Evolutionary conservation across 2,888 invertebrate genomes (phyloP), one percentile per base, ranked within the genome.

Genomic region (Molorchus minor): DNA sequence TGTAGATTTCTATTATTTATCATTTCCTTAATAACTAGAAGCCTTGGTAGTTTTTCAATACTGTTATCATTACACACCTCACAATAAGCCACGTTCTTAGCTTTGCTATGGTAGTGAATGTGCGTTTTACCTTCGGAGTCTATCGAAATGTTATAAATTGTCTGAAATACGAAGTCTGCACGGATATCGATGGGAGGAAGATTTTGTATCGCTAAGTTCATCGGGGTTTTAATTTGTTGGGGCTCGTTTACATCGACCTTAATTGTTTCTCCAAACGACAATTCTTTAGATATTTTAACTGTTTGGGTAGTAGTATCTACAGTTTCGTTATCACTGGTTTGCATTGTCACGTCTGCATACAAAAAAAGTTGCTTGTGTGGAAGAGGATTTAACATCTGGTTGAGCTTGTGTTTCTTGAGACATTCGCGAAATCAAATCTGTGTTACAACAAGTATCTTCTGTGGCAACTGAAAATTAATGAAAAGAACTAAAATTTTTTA

Each of bases 181-280:
- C 4, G 3, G 17, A 49, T 49, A 15, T 38, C 15, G 20, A 49
- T 40, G 16, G 25, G 8, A n/a, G 52, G 52, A 17, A 52, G 8
- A 29, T 17, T 13, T 30, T 52, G 52, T 21, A 49, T 3, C n/a
- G 15, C 21, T 29, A 49, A 20, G 15, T 29, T 20, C n/a, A 16
- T 16, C 4, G 15, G 10, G 20, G 20, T 49, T 10, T 13, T 21
- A 36, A 16, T n/a, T 45, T 45, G 30, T 1, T n/a, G 2, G 33
- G 20, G 13, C 17, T 17, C 20, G 35, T 35, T 17, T 33, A 47
- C 21, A 1, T 35, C 20, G 17, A 13, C 17, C 4, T 19, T 20
- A 47, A 8, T 19, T 4, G 12, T 36, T 8, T n/a, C 35, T n/a
- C 35, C 47, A 19, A 4, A 20, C 19, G 19, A 7, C 15, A 47